Conservation (phyloP, 1,140 invertebrate species). For the Doryteuthis pealeii region DNA sequence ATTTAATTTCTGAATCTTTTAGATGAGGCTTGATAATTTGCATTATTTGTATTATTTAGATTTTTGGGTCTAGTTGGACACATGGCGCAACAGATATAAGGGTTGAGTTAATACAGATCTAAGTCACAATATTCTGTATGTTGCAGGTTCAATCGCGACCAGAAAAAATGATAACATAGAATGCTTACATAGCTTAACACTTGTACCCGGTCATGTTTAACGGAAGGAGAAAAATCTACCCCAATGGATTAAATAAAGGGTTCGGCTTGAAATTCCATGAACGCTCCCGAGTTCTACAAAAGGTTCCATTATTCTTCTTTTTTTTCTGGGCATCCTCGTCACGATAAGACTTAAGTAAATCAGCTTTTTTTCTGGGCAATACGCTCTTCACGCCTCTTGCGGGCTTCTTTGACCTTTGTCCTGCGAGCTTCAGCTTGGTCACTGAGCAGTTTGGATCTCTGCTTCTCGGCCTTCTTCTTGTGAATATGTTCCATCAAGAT, state of each 20-base stretch:
- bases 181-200: too few species aligned
- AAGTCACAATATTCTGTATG: not conserved
- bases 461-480: constrained; percentile 99
- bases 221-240: too few species aligned
- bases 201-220: too few species aligned
- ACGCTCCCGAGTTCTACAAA: too few species aligned
- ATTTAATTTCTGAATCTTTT: too few species aligned
- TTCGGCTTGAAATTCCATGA: too few species aligned
- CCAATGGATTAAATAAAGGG: too few species aligned
- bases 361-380: constrained; percentile 89
- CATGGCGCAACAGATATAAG: too few species aligned
- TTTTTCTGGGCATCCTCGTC: constrained; percentile 43
- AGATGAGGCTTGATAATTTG: too few species aligned
- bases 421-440: constrained; percentile 96
- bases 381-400: constrained; percentile 92
- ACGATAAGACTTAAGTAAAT: constrained; percentile 67
- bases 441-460: constrained; percentile 92
- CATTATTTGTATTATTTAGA: too few species aligned
- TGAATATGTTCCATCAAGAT: constrained; percentile 99
- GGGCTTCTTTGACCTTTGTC: constrained; percentile 90
- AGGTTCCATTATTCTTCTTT: not conserved
- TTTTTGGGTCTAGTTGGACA: too few species aligned
- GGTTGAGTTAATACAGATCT: too few species aligned
- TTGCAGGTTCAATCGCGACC: not conserved
- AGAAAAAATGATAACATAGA: not conserved